Percentiles rank a stretch among this genome's conserved stretches.
Conservation (phyloP, 2,113 vertebrate species). For the Takifugu flavidus region DNA sequence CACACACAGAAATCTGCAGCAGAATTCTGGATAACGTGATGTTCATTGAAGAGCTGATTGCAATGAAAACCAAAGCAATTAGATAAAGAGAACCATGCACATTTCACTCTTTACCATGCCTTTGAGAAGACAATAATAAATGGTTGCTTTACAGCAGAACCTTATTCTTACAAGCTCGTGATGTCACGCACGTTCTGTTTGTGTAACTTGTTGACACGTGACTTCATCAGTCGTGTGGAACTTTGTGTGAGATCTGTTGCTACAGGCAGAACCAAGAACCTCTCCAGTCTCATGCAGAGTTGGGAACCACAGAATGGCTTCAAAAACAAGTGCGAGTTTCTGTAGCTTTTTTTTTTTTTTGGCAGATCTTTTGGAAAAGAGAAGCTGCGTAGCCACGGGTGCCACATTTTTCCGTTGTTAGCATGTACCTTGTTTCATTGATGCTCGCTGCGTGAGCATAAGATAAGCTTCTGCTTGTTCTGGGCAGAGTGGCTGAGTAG, state of each 20-base stretch:
- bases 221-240: too few species aligned
- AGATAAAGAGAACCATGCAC: too few species aligned
- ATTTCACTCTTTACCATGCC: too few species aligned
- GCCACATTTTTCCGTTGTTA: slow-evolving; percentile 10
- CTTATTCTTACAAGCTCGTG: too few species aligned
- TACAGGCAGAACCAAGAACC: slow-evolving; percentile 38
- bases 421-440: neutral
- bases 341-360: slow-evolving; percentile 33
- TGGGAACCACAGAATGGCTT: slow-evolving; percentile 29
- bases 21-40: too few species aligned
- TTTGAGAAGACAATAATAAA: slow-evolving; percentile 5
- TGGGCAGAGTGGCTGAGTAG: slow-evolving; percentile 9
- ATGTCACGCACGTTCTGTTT: slow-evolving; percentile 6
- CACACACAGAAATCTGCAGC: too few species aligned
- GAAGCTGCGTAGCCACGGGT: slow-evolving; percentile 12
- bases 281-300: slow-evolving; percentile 19
- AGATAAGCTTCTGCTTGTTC: slow-evolving; percentile 26
- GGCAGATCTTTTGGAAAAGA: slow-evolving; percentile 19
- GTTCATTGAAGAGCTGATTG: too few species aligned
- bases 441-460: slow-evolving; percentile 18
- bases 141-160: neutral
- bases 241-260: neutral
- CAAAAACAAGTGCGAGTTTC: slow-evolving; percentile 46
- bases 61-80: too few species aligned
- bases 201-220: slow-evolving; percentile 44